Conservation (phyloP, 2,113 vertebrate species). For the Hippopotamus amphibius region DNA sequence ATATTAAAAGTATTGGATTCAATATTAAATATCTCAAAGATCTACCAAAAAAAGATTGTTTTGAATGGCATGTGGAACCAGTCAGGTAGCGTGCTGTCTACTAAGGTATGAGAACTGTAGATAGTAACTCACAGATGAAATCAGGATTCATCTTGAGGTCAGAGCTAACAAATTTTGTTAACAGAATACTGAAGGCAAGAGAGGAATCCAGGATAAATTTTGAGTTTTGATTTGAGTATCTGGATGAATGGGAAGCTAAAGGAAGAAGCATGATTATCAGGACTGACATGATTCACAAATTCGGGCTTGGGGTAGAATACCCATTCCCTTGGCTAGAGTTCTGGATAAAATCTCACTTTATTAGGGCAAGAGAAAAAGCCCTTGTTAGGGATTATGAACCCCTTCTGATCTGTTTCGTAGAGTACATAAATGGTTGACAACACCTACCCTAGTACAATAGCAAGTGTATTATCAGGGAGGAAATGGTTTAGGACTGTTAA, state of each 20-base stretch:
- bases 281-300: neutral
- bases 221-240: neutral
- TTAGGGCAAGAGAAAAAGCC: neutral
- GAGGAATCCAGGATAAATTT: neutral
- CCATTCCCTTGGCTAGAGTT: neutral
- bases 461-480: neutral
- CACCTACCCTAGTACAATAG: neutral
- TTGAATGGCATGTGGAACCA: neutral
- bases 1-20: neutral
- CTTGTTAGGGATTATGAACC: neutral
- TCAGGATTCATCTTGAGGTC: neutral
- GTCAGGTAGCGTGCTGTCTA: too few species aligned
- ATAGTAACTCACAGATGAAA: neutral
- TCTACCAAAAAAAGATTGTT: neutral
- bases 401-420: neutral
- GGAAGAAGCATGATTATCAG: neutral
- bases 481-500: neutral
- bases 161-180: neutral
- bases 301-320: neutral
- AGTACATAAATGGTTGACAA: neutral
- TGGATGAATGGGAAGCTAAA: neutral
- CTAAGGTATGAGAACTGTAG: neutral
- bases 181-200: neutral
- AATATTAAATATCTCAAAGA: slow-evolving; percentile 13
- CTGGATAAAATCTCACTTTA: neutral